A percentile compares a stretch with the other conserved stretches of the same genome.
Evolutionary conservation across 37 sponge, comb jelly and placozoan genomes (phyloP).

Genomic region (Dysidea cf. avara): DNA sequence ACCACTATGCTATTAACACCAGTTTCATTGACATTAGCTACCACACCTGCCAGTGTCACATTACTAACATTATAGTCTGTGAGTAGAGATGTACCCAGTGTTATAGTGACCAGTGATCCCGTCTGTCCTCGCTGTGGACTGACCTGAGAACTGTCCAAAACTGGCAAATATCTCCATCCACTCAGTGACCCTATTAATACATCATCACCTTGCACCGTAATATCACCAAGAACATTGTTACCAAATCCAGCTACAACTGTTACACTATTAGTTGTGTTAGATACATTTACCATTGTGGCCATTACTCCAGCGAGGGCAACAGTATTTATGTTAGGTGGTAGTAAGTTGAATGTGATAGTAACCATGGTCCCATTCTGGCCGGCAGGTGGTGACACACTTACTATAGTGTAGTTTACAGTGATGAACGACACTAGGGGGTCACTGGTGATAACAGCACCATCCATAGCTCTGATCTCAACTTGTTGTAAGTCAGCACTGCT

Average conservation of each 20-base stretch:
- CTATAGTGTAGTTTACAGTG: constrained; percentile 9
- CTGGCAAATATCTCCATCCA: constrained; percentile 68
- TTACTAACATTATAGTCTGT: neutral
- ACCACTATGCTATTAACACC: constrained; percentile 1
- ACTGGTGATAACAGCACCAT: constrained; percentile 34
- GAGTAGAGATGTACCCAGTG: constrained; percentile 3
- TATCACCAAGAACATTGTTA: neutral
- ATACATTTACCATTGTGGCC: neutral
- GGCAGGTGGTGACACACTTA: constrained; percentile 32
- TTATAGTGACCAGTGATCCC: constrained; percentile 61
- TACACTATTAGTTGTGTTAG: constrained; percentile 13
- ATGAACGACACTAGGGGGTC: constrained; percentile 14
- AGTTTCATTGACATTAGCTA: neutral
- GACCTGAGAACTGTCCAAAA: constrained; percentile 14
- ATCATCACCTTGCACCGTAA: constrained; percentile 22
- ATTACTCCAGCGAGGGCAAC: constrained; percentile 36
- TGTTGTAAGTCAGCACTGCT: too few species aligned
- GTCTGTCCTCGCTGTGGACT: constrained; percentile 55
- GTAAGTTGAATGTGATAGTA: constrained; percentile 51
- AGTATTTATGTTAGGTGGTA: neutral
- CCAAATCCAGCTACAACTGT: constrained; percentile 27
- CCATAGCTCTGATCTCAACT: constrained; percentile 20
- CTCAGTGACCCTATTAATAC: constrained; percentile 1
- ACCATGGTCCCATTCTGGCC: constrained; percentile 50
- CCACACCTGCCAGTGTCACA: constrained; percentile 21